Percentiles rank a stretch among this genome's conserved stretches.
phyloP scores from a whole-genome alignment of 1,140 invertebrate genomes.

The Heliconius hermathena region DNA sequence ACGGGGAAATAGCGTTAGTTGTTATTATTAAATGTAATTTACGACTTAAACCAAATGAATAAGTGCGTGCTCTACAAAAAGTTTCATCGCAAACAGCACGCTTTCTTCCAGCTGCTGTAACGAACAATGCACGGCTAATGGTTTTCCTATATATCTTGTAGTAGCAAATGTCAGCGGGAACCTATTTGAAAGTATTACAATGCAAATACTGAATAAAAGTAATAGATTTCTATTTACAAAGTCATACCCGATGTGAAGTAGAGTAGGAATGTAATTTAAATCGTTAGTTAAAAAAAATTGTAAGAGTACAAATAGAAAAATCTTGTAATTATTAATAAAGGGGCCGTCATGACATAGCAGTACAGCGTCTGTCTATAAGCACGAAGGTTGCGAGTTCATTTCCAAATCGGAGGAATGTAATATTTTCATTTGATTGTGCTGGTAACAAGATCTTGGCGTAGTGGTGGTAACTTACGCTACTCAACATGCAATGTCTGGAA shows the following conservation, averaged over 20 bases:
- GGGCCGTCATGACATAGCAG: too few species aligned
- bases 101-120: conserved; percentile 21
- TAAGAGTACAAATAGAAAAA: too few species aligned
- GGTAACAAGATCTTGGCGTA: too few species aligned
- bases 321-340: too few species aligned
- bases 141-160: conserved; percentile 24
- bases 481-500: too few species aligned
- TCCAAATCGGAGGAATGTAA: too few species aligned
- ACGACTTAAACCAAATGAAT: background rate
- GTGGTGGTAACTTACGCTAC: too few species aligned
- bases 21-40: background rate
- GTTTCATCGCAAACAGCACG: conserved; percentile 21
- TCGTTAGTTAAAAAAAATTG: background rate
- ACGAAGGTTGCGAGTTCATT: too few species aligned
- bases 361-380: too few species aligned
- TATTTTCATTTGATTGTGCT: too few species aligned
- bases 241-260: background rate
- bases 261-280: background rate
- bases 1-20: background rate
- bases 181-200: conserved; percentile 15
- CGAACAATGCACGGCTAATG: conserved; percentile 23
- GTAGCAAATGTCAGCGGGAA: conserved; percentile 26
- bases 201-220: background rate
- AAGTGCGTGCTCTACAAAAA: background rate
- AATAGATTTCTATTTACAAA: conserved; percentile 11